Evolutionary conservation across 2,113 vertebrate species (phyloP), one percentile per base, ranked within the genome.

Genomic region (Zootoca vivipara): DNA sequence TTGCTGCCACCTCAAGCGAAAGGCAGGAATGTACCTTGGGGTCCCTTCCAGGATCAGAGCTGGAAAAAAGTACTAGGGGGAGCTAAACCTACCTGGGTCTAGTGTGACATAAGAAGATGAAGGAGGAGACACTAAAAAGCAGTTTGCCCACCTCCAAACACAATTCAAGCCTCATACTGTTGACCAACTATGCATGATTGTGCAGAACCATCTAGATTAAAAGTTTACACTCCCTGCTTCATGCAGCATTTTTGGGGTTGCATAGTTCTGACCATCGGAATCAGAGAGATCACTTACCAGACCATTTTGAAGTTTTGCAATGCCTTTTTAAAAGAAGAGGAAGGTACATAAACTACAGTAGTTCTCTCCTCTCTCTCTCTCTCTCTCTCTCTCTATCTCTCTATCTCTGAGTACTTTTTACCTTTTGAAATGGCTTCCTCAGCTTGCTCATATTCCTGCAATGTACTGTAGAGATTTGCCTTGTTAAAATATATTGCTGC

Each of bases 401-500:
- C 0, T 62, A 15, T 7, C 2, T 18, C 67, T 79, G 30, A 75
- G 64, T 94, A 97, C 96, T 97, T 95, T 94, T 95, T 94, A 97
- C 96, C 97, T 95, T 94, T 95, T 80, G 87, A 96, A 90, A 97
- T 93, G 84, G 97, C 95, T 90, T 90, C 93, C 70, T 97, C 96
- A 38, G 97, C 96, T 78, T 92, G 86, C n/a, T 96, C 78, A 88
- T 96, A 97, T 69, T 97, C 93, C 82, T 96, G 95, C 89, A 98
- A 94, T 84, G 88, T 93, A 85, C 87, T 93, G 89, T 94, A 86
- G 8, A 97, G 94, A 87, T 96, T 95, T 78, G 96, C 96, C 88
- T 96, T 95, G 91, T 97, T 97, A 87, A 97, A 97, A 95, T 95
- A 97, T 0, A 92, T 87, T 52, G 95, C 87, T 89, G 96, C 93